Conservation (phyloP, 2,888 invertebrate genomes). For the Anagyrus pseudococci region DNA sequence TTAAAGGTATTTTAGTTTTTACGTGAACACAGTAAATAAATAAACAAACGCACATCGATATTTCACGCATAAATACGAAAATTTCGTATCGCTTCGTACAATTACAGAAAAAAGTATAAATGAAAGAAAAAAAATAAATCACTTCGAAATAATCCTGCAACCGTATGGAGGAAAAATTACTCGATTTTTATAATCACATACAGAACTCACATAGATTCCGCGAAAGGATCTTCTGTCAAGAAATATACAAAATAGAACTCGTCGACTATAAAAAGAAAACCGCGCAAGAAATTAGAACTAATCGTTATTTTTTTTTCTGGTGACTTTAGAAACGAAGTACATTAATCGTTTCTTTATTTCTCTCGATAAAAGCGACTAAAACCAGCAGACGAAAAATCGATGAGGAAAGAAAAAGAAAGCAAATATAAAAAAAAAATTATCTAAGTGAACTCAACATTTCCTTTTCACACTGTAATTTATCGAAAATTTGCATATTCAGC, state of each 20-base stretch:
- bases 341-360: slow-evolving; percentile 9
- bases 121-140: slow-evolving; percentile 13
- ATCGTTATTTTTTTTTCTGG: slow-evolving; percentile 15
- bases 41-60: slow-evolving; percentile 34
- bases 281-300: slow-evolving; percentile 18
- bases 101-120: slow-evolving; percentile 15
- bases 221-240: slow-evolving; percentile 1
- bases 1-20: slow-evolving; percentile 17
- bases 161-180: slow-evolving; percentile 1
- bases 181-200: neutral
- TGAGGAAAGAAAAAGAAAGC: neutral
- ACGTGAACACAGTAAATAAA: slow-evolving; percentile 36
- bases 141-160: slow-evolving; percentile 4
- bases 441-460: no score
- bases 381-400: neutral
- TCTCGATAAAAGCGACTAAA: slow-evolving; percentile 17
- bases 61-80: slow-evolving; percentile 21
- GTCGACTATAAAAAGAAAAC: slow-evolving; percentile 13
- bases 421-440: slow-evolving; percentile 8
- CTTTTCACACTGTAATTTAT: slow-evolving; percentile 16
- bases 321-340: slow-evolving; percentile 1
- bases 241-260: slow-evolving; percentile 15
- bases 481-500: slow-evolving; percentile 14
- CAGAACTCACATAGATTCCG: slow-evolving; percentile 7
- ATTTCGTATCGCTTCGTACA: slow-evolving; percentile 5